These are phyloP conservation scores for Metaphire vulgaris DNA, from an alignment of 1,140 invertebrate species.

Conservation along the genomic window DNA sequence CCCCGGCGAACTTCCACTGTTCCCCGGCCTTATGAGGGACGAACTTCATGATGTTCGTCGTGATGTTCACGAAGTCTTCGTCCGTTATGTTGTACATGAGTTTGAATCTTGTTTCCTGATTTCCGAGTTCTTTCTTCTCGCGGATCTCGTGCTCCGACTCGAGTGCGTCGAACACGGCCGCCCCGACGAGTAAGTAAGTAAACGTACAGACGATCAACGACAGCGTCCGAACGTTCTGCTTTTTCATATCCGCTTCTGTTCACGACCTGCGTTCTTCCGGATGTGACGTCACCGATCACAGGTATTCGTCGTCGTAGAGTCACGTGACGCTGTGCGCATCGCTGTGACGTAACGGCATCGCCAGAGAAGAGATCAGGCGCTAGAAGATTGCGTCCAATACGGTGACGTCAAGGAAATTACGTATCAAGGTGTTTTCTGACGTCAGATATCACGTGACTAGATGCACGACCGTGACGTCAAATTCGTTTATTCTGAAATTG, in stretches of 20 bases:
- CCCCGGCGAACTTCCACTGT: conserved; percentile 78
- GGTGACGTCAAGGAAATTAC: too few species aligned
- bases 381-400: too few species aligned
- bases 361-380: too few species aligned
- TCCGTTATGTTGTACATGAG: conserved; percentile 89
- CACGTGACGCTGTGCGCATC: too few species aligned
- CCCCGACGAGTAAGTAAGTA: conserved; percentile 96
- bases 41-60: conserved; percentile 85
- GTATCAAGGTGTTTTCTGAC: too few species aligned
- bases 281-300: not conserved
- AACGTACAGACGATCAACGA: conserved; percentile 98
- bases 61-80: conserved; percentile 81
- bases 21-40: conserved; percentile 95
- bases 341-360: too few species aligned
- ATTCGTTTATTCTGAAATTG: too few species aligned
- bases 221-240: conserved; percentile 96
- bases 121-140: conserved; percentile 71
- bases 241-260: conserved; percentile 72
- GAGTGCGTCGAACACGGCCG: conserved; percentile 95
- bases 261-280: not conserved
- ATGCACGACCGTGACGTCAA: too few species aligned
- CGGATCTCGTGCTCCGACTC: conserved; percentile 91
- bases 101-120: conserved; percentile 67
- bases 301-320: too few species aligned
- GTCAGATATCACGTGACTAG: too few species aligned